Conservation (phyloP, 2,888 invertebrate species). For the Leistus spinibarbis region DNA sequence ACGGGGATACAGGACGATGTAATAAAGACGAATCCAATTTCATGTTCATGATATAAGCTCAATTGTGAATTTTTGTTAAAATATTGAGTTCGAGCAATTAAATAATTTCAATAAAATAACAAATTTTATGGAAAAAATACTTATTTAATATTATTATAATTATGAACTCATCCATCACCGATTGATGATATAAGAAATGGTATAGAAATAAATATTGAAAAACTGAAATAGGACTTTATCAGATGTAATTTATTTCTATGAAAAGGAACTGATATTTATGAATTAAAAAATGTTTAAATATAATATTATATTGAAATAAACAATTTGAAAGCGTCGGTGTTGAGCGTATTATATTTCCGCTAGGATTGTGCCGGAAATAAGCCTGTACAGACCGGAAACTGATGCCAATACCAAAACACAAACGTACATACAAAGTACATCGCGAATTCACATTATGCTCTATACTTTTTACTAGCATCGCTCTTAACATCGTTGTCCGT, state of each 20-base stretch:
- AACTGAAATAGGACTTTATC: neutral
- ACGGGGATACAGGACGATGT: too few species aligned
- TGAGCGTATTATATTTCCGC: conserved; percentile 15
- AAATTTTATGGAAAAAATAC: too few species aligned
- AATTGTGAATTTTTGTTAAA: too few species aligned
- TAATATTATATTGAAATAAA: neutral
- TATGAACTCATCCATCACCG: neutral
- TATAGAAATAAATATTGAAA: too few species aligned
- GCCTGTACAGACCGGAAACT: conserved; percentile 18
- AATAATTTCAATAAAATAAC: too few species aligned
- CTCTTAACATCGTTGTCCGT: neutral
- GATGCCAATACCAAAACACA: conserved; percentile 3
- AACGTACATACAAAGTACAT: neutral
- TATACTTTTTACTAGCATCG: neutral
- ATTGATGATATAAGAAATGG: neutral
- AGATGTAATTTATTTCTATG: neutral
- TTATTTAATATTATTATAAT: too few species aligned
- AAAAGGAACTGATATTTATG: neutral
- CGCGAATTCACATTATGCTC: neutral
- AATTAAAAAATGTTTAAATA: neutral
- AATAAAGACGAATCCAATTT: too few species aligned
- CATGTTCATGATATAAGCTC: too few species aligned
- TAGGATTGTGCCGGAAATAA: conserved; percentile 16
- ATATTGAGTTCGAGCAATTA: too few species aligned
- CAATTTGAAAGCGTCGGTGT: conserved; percentile 16